phyloP scores from a whole-genome alignment of 2,797 vertebrate species.

The Macroramphosus scolopax region DNA sequence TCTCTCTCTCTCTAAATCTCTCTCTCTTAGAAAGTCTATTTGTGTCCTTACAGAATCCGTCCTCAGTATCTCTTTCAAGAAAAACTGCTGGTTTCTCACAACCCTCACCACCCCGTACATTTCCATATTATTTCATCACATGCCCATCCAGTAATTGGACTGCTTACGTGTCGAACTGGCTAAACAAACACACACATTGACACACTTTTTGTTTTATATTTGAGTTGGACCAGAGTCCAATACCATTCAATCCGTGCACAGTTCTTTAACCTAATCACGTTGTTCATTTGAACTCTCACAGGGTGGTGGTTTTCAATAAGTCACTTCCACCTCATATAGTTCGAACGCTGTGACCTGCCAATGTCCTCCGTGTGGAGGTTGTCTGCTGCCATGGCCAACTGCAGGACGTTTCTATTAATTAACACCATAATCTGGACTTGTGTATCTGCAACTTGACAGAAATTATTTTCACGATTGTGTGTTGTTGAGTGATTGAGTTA shows the following conservation, averaged over 20 bases:
- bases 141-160: too few relatives aligned
- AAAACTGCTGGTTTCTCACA: too few relatives aligned
- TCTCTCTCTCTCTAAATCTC: background rate
- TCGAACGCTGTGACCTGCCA: background rate
- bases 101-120: too few relatives aligned
- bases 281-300: background rate
- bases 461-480: too few relatives aligned
- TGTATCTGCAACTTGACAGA: too few relatives aligned
- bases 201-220: too few relatives aligned
- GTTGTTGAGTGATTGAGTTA: too few relatives aligned
- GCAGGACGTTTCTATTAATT: conserved; percentile 10
- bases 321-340: conserved; percentile 11
- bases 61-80: conserved; percentile 42
- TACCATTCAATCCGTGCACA: too few relatives aligned
- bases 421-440: conserved; percentile 14
- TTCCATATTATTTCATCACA: too few relatives aligned
- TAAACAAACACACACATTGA: too few relatives aligned
- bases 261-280: background rate
- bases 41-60: conserved; percentile 21
- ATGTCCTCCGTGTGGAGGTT: conserved; percentile 2
- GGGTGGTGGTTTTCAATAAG: conserved; percentile 6
- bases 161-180: too few relatives aligned
- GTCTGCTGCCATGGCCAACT: conserved; percentile 1
- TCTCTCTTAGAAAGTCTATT: conserved; percentile 21
- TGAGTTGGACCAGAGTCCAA: conserved; percentile 2